Evolutionary conservation across 2,113 vertebrate species (phyloP).

Genomic region (Neodon shergylaensis): DNA sequence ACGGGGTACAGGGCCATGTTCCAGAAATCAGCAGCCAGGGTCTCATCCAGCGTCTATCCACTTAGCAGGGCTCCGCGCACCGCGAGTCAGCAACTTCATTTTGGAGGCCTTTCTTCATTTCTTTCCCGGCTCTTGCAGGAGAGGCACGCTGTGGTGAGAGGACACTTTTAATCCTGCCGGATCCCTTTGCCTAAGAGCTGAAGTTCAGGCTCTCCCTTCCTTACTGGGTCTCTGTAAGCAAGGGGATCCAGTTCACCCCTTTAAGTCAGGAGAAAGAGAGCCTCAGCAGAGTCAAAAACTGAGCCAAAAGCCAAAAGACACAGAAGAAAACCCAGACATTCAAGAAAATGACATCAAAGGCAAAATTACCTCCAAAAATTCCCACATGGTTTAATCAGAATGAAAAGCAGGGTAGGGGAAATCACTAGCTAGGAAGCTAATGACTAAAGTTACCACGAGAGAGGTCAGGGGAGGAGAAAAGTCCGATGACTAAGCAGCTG

Average conservation of each 20-base stretch:
- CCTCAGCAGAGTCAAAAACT: conserved; percentile 48
- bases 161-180: neutral
- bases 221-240: neutral
- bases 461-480: neutral
- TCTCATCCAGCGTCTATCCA: conserved; percentile 44
- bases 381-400: neutral
- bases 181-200: neutral
- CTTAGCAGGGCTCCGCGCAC: conserved; percentile 66
- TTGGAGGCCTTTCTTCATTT: conserved; percentile 64
- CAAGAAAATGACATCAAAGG: conserved; percentile 82
- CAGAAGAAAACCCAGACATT: conserved; percentile 56
- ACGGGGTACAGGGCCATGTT: conserved; percentile 79
- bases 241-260: neutral
- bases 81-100: neutral
- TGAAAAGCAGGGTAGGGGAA: neutral
- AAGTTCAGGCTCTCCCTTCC: neutral
- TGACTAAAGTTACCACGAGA: neutral
- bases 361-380: conserved; percentile 45
- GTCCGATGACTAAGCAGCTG: conserved; percentile 7
- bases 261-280: conserved; percentile 20
- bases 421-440: neutral
- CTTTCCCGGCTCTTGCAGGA: conserved; percentile 51
- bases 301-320: neutral
- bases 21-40: conserved; percentile 3
- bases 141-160: conserved; percentile 59